Conservation (phyloP, 2,797 vertebrate species). For the Lutjanus campechanus region DNA sequence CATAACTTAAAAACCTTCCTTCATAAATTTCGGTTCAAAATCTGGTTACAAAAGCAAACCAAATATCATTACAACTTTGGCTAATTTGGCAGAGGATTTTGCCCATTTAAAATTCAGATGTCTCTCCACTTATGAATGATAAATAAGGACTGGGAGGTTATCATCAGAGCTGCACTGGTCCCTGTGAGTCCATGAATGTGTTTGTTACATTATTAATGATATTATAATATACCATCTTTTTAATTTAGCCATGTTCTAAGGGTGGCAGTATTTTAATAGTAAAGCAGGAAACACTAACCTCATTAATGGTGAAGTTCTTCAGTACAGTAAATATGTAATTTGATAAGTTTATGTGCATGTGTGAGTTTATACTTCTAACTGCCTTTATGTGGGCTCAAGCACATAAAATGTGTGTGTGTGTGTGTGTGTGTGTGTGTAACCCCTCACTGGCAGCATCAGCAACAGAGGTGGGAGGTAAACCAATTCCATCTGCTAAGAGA, state of each 20-base stretch:
- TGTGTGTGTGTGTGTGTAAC: slow-evolving; percentile 22
- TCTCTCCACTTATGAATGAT: slow-evolving; percentile 63
- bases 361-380: background rate
- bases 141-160: slow-evolving; percentile 61
- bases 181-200: slow-evolving; percentile 51
- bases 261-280: slow-evolving; percentile 17
- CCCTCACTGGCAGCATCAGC: slow-evolving; percentile 26
- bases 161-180: slow-evolving; percentile 49
- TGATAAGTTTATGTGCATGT: slow-evolving; percentile 26
- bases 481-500: slow-evolving; percentile 39
- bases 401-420: background rate
- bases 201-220: slow-evolving; percentile 68
- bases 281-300: slow-evolving; percentile 14
- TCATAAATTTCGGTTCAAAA: background rate
- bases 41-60: slow-evolving; percentile 28
- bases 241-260: slow-evolving; percentile 44
- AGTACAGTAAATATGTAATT: slow-evolving; percentile 18
- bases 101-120: slow-evolving; percentile 52
- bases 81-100: slow-evolving; percentile 45
- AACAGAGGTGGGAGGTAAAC: slow-evolving; percentile 47
- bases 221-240: slow-evolving; percentile 54
- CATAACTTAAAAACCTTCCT: background rate
- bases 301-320: slow-evolving; percentile 10
- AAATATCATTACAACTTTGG: slow-evolving; percentile 9
- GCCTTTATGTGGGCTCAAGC: background rate